phyloP scores from a whole-genome alignment of 2,113 vertebrate genomes.

The Meleagris gallopavo region DNA sequence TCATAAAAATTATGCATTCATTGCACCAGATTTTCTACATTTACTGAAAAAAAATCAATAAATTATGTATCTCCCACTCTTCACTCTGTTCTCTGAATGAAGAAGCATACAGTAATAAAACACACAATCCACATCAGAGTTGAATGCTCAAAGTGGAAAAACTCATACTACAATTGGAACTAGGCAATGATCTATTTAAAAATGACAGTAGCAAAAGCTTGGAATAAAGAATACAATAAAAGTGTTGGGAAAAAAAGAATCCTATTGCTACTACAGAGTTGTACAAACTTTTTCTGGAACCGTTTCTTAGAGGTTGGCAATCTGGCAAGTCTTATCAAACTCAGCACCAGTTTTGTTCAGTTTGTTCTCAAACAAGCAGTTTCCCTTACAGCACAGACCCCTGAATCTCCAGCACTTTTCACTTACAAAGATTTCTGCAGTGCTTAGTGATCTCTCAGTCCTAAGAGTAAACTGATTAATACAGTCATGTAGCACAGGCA shows the following conservation, averaged over 20 bases:
- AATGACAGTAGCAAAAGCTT: background rate
- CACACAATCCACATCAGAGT: background rate
- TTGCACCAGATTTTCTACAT: conserved; percentile 51
- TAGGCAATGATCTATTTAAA: background rate
- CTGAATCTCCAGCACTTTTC: background rate
- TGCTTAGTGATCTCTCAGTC: background rate
- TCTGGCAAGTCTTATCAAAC: background rate
- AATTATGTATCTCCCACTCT: background rate
- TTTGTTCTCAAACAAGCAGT: background rate
- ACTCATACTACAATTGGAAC: background rate
- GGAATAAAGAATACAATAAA: background rate
- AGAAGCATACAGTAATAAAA: background rate
- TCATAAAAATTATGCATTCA: conserved; percentile 69
- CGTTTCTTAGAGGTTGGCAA: background rate
- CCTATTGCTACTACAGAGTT: background rate
- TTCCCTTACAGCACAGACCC: background rate
- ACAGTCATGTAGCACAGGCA: background rate
- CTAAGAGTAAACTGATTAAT: background rate
- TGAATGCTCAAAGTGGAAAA: background rate
- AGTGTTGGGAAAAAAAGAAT: background rate
- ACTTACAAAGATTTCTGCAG: background rate
- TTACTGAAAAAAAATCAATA: conserved; percentile 36
- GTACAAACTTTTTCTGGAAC: background rate
- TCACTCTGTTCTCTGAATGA: background rate
- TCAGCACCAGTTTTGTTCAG: background rate